Evolutionary conservation across 2,797 vertebrate species (phyloP).

Genomic region (Propithecus perrieri): DNA sequence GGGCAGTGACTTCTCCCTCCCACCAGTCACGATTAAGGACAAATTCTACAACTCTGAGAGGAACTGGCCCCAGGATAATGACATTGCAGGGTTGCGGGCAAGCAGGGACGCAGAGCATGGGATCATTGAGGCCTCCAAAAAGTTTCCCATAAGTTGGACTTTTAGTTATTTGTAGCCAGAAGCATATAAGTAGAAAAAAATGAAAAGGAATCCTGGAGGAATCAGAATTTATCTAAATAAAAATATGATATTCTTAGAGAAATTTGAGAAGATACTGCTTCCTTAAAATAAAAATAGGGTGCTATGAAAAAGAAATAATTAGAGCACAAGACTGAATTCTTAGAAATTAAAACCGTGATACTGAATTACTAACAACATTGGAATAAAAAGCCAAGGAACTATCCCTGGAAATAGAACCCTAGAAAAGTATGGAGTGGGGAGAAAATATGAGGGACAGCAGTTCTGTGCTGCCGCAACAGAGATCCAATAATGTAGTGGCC

Average conservation of each 20-base stretch:
- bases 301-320: not conserved
- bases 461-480: not conserved
- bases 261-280: not conserved
- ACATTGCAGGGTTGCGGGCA: not conserved
- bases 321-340: not conserved
- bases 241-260: not conserved
- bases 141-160: not conserved
- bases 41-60: not conserved
- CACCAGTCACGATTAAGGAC: not conserved
- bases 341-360: constrained; percentile 14
- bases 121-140: not conserved
- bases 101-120: not conserved
- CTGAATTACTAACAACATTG: not conserved
- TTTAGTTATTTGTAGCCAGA: constrained; percentile 1
- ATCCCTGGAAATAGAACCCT: not conserved
- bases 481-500: too few species aligned
- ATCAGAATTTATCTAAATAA: not conserved
- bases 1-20: not conserved
- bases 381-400: not conserved
- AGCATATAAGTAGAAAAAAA: not conserved
- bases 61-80: not conserved
- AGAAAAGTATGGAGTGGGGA: not conserved
- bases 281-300: not conserved
- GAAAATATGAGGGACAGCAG: not conserved
- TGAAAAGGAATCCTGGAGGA: not conserved